Base-by-base conservation (phyloP, 2,888 invertebrate genomes). In the Sinelater perroti region DNA sequence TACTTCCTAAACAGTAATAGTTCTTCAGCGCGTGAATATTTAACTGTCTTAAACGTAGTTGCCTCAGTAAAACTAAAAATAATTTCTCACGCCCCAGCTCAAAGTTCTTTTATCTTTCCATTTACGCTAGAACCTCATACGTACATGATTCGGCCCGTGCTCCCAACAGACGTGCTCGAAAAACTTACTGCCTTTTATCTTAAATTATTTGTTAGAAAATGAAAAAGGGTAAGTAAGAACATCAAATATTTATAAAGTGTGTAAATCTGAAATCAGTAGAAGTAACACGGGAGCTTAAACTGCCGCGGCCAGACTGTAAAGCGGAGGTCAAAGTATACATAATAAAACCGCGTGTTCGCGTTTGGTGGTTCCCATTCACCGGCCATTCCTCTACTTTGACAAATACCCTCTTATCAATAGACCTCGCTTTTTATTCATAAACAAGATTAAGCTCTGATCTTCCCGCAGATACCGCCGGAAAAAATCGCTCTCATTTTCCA, bases 191-290 rank as follows among this genome's bases (percentile, higher is more conserved):
- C 51, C 51, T 53, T 57, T 57, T 57, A 57, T 52, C 57, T 28
- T 57, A 57, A 53, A 57, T 57, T 57, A 52, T 57, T 57, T 57
- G 57, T 47, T 52, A 40, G 45, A 42, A 57, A 57, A 57, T 38
- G 35, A 50, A 20, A 57, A 57, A 52, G 52, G 42, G 52, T 65
- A 62, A 66, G 63, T 62, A 60, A 62, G 60, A 58, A 59, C 65
- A 67, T 67, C 67, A 67, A 67, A 67, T 65, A 67, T 67, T 67
- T 67, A 67, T 65, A 52, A 57, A 63, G 65, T 62, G 61, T 67
- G 67, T 67, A 67, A 67, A 67, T 65, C 65, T 64, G 57, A 63
- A 67, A 67, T 64, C 65, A 61, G 61, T 55, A 56, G 60, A 63
- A 65, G 65, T 65, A 67, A 67, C 67, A 67, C 63, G 63, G 60